Conservation (phyloP, 2,113 vertebrate genomes). For the Tragelaphus buxtoni region DNA sequence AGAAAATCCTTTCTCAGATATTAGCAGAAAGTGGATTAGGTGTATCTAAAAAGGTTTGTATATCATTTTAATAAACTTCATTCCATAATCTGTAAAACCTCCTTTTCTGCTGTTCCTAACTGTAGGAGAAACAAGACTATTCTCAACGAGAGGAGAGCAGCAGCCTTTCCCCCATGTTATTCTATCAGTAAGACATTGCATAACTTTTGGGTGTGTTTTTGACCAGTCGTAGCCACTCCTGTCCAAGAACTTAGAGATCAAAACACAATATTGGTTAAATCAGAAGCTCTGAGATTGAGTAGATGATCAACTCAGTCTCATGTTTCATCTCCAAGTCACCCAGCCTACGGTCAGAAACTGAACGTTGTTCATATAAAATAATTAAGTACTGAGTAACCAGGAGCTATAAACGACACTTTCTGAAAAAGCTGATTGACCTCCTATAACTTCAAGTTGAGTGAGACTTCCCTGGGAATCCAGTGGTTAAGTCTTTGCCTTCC, state of each 20-base stretch:
- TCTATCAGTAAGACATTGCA: fast-evolving
- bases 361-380: neutral
- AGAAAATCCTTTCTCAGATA: constrained; percentile 81
- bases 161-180: fast-evolving
- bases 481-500: neutral
- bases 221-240: neutral
- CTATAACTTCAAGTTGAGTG: neutral
- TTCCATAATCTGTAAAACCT: fast-evolving
- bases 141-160: fast-evolving
- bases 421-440: neutral
- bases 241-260: neutral
- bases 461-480: neutral
- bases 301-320: fast-evolving
- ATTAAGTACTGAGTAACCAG: neutral
- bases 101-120: neutral
- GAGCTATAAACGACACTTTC: neutral
- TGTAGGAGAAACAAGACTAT: neutral
- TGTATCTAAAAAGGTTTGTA: constrained; percentile 62
- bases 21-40: constrained; percentile 70
- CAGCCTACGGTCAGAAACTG: neutral
- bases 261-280: neutral
- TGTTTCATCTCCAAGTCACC: neutral
- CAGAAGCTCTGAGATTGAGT: neutral
- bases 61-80: neutral
- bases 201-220: neutral